A percentile compares a stretch with the other conserved stretches of the same genome.
These are phyloP conservation scores for fruit fly (Drosophila melanogaster) DNA, from an alignment of 1,140 invertebrate genomes.

Conservation along the genomic window DNA sequence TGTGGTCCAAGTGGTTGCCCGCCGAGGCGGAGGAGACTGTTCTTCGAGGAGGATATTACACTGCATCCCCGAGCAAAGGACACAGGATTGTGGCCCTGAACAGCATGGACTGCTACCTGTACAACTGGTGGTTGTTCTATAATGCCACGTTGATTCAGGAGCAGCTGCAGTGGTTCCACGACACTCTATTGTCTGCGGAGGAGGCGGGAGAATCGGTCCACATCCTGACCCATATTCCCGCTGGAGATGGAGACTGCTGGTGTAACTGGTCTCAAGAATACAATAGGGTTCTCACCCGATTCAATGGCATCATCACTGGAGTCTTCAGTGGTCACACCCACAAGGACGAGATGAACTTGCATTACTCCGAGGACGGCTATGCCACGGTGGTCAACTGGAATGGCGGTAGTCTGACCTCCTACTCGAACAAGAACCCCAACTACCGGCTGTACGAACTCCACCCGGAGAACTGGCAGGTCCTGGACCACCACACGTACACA, in stretches of 20 bases:
- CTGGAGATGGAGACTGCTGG: constrained; percentile 88
- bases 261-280: constrained; percentile 88
- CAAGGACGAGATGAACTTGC: constrained; percentile 90
- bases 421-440: constrained; percentile 89
- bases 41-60: constrained; percentile 89
- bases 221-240: constrained; percentile 92
- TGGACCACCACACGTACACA: constrained; percentile 90
- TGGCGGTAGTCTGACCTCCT: constrained; percentile 89
- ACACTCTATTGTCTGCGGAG: constrained; percentile 90
- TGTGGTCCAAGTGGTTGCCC: constrained; percentile 89
- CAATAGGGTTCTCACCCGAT: constrained; percentile 85
- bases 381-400: constrained; percentile 89
- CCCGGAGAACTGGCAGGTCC: constrained; percentile 87
- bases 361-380: constrained; percentile 86
- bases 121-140: constrained; percentile 88
- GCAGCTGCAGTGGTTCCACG: constrained; percentile 91
- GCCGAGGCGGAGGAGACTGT: constrained; percentile 87
- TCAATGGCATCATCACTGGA: constrained; percentile 87
- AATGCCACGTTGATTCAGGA: constrained; percentile 78
- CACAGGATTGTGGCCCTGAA: constrained; percentile 90
- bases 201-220: constrained; percentile 89
- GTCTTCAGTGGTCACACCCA: constrained; percentile 94
- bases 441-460: constrained; percentile 91
- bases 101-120: constrained; percentile 89
- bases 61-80: constrained; percentile 86